These are phyloP conservation scores for Python bivittatus DNA, from an alignment of 2,113 vertebrate species.

Conservation along the genomic window DNA sequence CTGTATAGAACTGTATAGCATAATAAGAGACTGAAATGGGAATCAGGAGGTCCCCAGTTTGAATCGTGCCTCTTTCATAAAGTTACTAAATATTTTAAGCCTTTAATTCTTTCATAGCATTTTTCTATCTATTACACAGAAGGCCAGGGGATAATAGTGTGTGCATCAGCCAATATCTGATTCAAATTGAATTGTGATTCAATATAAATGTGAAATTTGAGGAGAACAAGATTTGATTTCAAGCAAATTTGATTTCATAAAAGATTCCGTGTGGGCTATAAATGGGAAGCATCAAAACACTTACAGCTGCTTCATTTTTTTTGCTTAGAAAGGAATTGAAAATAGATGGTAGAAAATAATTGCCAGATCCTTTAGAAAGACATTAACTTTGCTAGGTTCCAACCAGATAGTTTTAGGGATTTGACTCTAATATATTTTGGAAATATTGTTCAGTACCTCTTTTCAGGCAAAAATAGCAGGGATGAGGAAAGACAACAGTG, in stretches of 20 bases:
- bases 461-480: neutral
- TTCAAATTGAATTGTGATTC: neutral
- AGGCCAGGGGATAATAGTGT: neutral
- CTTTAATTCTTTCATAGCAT: neutral
- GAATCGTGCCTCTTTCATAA: neutral
- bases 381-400: neutral
- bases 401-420: neutral
- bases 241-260: neutral
- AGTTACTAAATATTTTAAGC: neutral
- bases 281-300: neutral
- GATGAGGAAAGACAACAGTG: neutral
- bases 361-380: neutral
- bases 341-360: neutral
- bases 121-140: neutral
- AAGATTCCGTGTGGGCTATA: neutral
- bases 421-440: neutral
- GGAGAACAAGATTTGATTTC: neutral
- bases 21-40: neutral
- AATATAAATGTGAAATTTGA: neutral
- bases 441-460: neutral
- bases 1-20: neutral
- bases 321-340: neutral
- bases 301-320: neutral
- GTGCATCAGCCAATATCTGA: neutral
- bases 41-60: neutral